phyloP scores from a whole-genome alignment of 2,888 invertebrate species.

The Biston betularia region DNA sequence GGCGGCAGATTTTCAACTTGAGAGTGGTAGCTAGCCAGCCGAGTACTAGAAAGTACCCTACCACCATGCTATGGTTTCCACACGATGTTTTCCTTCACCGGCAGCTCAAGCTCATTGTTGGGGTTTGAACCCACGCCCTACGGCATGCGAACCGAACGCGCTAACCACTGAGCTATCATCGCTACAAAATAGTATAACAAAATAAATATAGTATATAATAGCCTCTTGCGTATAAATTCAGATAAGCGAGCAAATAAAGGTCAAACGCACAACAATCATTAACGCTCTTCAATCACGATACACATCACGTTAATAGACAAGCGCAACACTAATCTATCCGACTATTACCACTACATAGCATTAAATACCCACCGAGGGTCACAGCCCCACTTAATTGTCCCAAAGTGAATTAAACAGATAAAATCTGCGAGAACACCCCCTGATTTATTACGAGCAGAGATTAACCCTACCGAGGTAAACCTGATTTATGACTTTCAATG shows the following conservation, averaged over 20 bases:
- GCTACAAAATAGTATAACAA: too few relatives aligned
- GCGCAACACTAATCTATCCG: conserved; percentile 8
- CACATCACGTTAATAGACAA: conserved; percentile 14
- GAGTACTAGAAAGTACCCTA: too few relatives aligned
- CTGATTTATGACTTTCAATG: conserved; percentile 45
- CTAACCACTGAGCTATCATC: too few relatives aligned
- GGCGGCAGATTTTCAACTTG: too few relatives aligned
- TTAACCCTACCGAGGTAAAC: conserved; percentile 49
- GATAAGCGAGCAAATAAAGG: neutral
- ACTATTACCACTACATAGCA: conserved; percentile 30
- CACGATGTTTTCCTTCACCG: too few relatives aligned
- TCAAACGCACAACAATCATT: conserved; percentile 8
- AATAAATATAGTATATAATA: too few relatives aligned
- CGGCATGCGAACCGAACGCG: too few relatives aligned
- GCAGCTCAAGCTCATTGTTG: too few relatives aligned
- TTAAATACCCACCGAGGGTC: conserved; percentile 24
- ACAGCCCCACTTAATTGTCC: conserved; percentile 52
- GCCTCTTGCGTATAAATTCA: too few relatives aligned
- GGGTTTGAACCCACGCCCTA: too few relatives aligned
- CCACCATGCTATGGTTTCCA: too few relatives aligned
- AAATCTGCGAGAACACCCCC: conserved; percentile 53
- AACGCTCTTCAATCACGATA: conserved; percentile 13
- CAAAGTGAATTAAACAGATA: conserved; percentile 63
- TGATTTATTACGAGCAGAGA: conserved; percentile 55
- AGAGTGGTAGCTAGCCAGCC: too few relatives aligned